Percentiles rank a stretch among this genome's conserved stretches.
These are phyloP conservation scores for Pristionchus mayeri DNA, from an alignment of 2,888 invertebrate genomes.

Conservation along the genomic window DNA sequence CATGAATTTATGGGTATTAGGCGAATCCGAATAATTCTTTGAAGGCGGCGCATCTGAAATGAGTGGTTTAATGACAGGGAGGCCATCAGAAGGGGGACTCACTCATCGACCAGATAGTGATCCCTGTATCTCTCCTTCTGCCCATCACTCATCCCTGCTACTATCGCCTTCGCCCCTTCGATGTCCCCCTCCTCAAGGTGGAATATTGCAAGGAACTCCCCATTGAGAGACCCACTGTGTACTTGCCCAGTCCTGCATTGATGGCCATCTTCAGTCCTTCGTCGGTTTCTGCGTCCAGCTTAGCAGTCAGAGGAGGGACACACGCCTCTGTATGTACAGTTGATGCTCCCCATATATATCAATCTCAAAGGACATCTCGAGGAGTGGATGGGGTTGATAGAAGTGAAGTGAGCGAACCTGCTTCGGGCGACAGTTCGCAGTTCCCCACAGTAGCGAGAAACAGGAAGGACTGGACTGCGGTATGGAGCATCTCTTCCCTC, in stretches of 20 bases:
- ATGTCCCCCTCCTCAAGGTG: not conserved
- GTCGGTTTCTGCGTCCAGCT: not conserved
- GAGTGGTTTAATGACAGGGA: too few relatives aligned
- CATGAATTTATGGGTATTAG: not conserved
- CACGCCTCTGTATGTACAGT: slow-evolving; percentile 5
- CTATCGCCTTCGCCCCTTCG: not conserved
- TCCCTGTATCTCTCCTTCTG: not conserved
- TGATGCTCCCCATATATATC: too few relatives aligned
- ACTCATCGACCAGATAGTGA: not conserved
- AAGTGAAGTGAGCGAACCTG: not conserved
- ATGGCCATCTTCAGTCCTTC: not conserved
- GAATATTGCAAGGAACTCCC: not conserved
- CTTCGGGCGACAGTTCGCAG: not conserved
- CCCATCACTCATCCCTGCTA: slow-evolving; percentile 5
- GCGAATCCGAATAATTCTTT: not conserved
- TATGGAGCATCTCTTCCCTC: not conserved
- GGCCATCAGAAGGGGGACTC: not conserved
- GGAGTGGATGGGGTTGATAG: not conserved
- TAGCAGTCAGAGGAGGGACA: not conserved
- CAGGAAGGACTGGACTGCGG: not conserved
- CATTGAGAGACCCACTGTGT: not conserved
- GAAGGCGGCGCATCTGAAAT: not conserved
- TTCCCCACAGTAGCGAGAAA: not conserved
- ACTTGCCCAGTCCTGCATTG: not conserved
- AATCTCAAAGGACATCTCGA: not conserved